Evolutionary conservation across 92 coral and sea anemone genomes (phyloP).

Genomic region (Porites cylindrica): DNA sequence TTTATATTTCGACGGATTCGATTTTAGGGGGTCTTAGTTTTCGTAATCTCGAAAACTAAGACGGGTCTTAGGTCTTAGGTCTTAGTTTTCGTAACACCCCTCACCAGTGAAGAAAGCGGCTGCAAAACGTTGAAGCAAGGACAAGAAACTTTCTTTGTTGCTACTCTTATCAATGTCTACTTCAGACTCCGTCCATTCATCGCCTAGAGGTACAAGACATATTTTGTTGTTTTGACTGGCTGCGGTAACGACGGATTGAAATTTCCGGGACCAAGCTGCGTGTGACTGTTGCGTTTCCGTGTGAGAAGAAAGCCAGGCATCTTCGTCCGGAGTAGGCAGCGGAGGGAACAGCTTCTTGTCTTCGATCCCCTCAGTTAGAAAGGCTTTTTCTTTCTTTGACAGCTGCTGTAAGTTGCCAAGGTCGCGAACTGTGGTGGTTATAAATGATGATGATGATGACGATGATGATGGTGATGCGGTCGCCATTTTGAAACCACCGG

Average conservation of each 20-base stretch:
- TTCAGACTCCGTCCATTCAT: constrained; percentile 52
- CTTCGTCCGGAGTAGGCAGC: constrained; percentile 48
- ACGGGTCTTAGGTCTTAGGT: too few species aligned
- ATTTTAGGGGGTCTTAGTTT: too few species aligned
- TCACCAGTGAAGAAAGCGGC: constrained; percentile 51
- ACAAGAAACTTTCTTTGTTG: constrained; percentile 46
- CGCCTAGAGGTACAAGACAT: constrained; percentile 65
- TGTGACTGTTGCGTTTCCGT: constrained; percentile 56
- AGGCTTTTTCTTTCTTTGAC: constrained; percentile 54
- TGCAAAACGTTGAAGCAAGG: constrained; percentile 66
- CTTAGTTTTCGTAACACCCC: too few species aligned
- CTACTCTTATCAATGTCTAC: constrained; percentile 33
- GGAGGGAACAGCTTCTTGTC: constrained; percentile 44
- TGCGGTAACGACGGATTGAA: constrained; percentile 28
- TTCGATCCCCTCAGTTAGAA: constrained; percentile 44
- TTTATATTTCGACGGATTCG: too few species aligned
- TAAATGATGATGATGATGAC: not conserved
- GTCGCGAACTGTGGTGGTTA: not conserved
- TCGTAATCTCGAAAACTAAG: too few species aligned
- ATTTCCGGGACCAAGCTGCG: constrained; percentile 47
- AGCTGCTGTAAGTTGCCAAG: constrained; percentile 53
- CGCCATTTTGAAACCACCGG: constrained; percentile 26
- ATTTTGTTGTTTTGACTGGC: constrained; percentile 50
- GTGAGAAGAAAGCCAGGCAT: constrained; percentile 71
- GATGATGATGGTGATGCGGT: not conserved